Conservation (phyloP, 23 tunicate genomes). For the Halocynthia roretzi region DNA sequence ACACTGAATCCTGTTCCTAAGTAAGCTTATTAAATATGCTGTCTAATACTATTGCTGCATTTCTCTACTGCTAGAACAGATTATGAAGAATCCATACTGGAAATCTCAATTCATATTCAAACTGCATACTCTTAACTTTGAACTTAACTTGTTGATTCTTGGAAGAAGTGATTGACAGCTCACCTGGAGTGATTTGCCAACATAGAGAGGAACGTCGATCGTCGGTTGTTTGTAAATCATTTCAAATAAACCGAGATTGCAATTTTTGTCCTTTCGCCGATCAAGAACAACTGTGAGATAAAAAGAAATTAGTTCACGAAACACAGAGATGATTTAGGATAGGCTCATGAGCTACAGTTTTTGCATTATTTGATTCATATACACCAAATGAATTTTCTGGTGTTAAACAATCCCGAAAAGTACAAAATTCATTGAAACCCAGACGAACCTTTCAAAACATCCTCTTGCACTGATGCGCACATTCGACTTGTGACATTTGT, state of each 20-base stretch:
- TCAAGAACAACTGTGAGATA: constrained; percentile 78
- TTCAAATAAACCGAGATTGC: constrained; percentile 79
- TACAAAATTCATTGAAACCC: not conserved
- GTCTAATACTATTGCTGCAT: too few relatives aligned
- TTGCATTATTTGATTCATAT: too few relatives aligned
- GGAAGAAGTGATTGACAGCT: not conserved
- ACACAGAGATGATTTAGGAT: too few relatives aligned
- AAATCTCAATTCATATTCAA: too few relatives aligned
- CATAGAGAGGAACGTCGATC: constrained; percentile 88
- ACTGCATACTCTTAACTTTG: too few relatives aligned
- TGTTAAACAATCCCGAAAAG: not conserved
- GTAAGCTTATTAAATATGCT: too few relatives aligned
- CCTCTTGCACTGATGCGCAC: constrained; percentile 85
- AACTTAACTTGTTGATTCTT: too few relatives aligned
- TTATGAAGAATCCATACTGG: too few relatives aligned
- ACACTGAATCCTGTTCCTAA: too few relatives aligned
- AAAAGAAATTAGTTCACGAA: not conserved
- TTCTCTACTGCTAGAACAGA: too few relatives aligned
- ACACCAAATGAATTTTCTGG: too few relatives aligned
- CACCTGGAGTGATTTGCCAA: constrained; percentile 82
- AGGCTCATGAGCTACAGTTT: too few relatives aligned
- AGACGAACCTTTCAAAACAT: constrained; percentile 76
- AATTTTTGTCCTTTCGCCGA: constrained; percentile 70
- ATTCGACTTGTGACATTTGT: constrained; percentile 73
- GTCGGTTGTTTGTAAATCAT: constrained; percentile 64